A percentile compares a stretch with the other conserved stretches of the same genome.
These are phyloP conservation scores for Drosophila affinis DNA, from an alignment of 2,888 invertebrate species.

Conservation along the genomic window DNA sequence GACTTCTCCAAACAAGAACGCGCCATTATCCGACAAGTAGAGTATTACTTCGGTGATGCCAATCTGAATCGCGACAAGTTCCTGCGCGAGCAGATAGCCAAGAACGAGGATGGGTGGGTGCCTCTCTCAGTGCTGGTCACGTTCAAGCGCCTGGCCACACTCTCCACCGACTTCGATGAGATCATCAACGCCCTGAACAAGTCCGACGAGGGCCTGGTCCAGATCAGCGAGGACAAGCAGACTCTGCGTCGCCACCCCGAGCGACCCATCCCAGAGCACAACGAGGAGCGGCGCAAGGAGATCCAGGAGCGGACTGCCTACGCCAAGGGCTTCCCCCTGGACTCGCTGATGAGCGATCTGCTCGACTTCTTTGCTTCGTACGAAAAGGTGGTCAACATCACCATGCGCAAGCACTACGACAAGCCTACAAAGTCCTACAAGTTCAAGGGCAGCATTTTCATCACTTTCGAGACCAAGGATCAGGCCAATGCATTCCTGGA, in stretches of 20 bases:
- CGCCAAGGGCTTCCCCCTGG: slow-evolving; percentile 93
- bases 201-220: slow-evolving; percentile 89
- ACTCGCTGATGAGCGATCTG: slow-evolving; percentile 88
- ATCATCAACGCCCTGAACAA: slow-evolving; percentile 91
- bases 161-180: slow-evolving; percentile 88
- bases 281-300: slow-evolving; percentile 92
- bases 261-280: slow-evolving; percentile 90
- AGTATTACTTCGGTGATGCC: slow-evolving; percentile 91
- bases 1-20: slow-evolving; percentile 84
- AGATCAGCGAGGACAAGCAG: slow-evolving; percentile 86
- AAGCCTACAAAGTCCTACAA: slow-evolving; percentile 87
- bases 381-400: slow-evolving; percentile 89
- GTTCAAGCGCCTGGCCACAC: slow-evolving; percentile 92
- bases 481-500: slow-evolving; percentile 91
- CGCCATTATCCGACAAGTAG: slow-evolving; percentile 88
- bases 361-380: slow-evolving; percentile 89
- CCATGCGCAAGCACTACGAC: slow-evolving; percentile 86
- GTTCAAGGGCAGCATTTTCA: slow-evolving; percentile 97
- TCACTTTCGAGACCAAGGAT: slow-evolving; percentile 92
- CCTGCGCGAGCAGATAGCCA: slow-evolving; percentile 91
- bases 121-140: slow-evolving; percentile 91
- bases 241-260: slow-evolving; percentile 89
- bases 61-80: slow-evolving; percentile 97
- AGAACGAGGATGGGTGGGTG: slow-evolving; percentile 97
- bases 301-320: slow-evolving; percentile 91